Evolutionary conservation across 2,888 invertebrate species (phyloP), one percentile per base, ranked within the genome.

Genomic region (Philereme vetulata): DNA sequence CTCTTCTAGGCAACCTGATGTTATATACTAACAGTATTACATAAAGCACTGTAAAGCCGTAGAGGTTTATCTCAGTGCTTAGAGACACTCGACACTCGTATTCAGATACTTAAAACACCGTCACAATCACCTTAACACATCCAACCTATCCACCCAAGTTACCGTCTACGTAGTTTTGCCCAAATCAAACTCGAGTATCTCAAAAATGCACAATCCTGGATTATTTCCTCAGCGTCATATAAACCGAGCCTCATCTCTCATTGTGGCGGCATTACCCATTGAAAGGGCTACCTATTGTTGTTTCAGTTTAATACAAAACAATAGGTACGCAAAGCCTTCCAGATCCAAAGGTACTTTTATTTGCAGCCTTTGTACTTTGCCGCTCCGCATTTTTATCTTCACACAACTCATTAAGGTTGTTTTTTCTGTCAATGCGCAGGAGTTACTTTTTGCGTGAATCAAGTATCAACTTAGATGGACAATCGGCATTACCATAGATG

Each of bases 261-360:
- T 90, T 92, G 90, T 90, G 90, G 86, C 90, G 91, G 91, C 90
- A 78, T 80, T 78, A 78, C 68, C 89, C 90, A 90, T 90, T 92
- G 91, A 92, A 90, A 82, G 75, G 78, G 85, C 91, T 90, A 90
- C 91, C 91, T 91, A 92, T 92, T 92, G 91, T 92, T 91, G 74
- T 90, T 88, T 90, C 91, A 88, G 79, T 86, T 90, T 86, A 86
- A 87, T 90, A 90, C 90, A 92, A 91, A 89, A 91, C 91, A 92
- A 92, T 92, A 70, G 68, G 60, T 47, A 88, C 87, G 82, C 86
- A 80, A 82, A 82, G 82, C 51, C 56, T 58, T 56, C 52, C 59
- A 57, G 50, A 59, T 61, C 59, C 38, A 55, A 45, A 61, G 36
- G 60, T 66, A 66, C 85, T 88, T 91, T 91, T 88, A 88, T 90